Base-by-base conservation (phyloP, 2,797 vertebrate species). In the Miichthys miiuy region DNA sequence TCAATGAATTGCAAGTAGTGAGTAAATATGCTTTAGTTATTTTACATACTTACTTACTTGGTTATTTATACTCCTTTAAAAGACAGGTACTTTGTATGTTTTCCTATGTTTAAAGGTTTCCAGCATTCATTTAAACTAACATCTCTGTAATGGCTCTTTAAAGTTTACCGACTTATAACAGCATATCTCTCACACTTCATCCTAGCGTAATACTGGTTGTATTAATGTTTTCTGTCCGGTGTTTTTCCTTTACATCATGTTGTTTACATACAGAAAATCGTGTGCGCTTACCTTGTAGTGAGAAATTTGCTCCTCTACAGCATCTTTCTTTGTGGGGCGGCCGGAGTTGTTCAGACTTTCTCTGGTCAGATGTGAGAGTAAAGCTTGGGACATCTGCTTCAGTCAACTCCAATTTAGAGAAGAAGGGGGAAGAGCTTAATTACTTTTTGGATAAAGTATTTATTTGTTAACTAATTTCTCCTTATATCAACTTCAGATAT, bases 321-420 rank as follows among this genome's bases (percentile, higher is more conserved):
- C 84, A 90, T 89, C 92, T 38, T 38, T 38, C 48, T 80, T 20
- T 55, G 57, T 0, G 12, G 9, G n/a, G 41, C n/a, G 2, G 62
- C 51, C 41, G 71, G 12, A 83, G 51, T 16, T 54, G 20, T n/a
- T 47, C 52, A 27, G 68, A 88, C 83, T 93, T 83, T 89, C 91
- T 84, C 87, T 42, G 72, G 4, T 84, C 79, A 69, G 84, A 84
- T 47, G 86, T 57, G 75, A 68, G 12, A 74, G 75, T 56, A 61
- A 66, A 57, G 87, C 70, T 80, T 61, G 55, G 85, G 87, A 93
- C 93, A 88, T 93, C 93, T 92, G 90, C 82, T 92, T 72, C 74
- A 77, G 93, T 17, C 75, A 2, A 67, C 47, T 83, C 91, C 89
- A 94, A 72, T 71, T 42, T 58, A 6, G 42, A 52, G 1, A 0